Base-by-base conservation (phyloP, 64 coral and sea anemone genomes). In the Cladopsammia gracilis region DNA sequence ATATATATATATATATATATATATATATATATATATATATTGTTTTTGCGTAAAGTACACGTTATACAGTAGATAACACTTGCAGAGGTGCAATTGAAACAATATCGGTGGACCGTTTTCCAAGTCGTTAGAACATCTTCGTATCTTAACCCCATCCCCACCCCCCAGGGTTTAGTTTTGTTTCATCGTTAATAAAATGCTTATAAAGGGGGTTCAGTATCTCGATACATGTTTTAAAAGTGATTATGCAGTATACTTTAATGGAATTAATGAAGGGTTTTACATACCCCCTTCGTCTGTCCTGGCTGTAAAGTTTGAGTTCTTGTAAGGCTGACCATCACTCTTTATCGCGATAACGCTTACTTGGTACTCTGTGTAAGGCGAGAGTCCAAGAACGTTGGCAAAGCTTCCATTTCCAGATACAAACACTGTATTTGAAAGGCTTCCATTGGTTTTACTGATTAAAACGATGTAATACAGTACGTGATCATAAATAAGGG, bases 211-310 rank as follows among this genome's bases (percentile, higher is more conserved):
- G 34, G 34, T 34, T 34, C 34, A 34, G 34, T 2, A 34, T 34
- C 34, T 34, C 34, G 34, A 34, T 34, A 34, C 34, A 34, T 34
- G 2, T 34, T 34, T 34, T 34, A 34, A 34, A 34, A 34, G 34
- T 34, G 53, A 12, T 12, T 56, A 56, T 1, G 3, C 65, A 4
- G 4, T 7, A 4, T 5, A 5, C 2, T 5, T 69, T 69, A n/a
- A 69, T 25, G 8, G 2, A 26, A 6, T 23, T 9, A 25, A 25
- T 7, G 19, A 12, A 8, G 58, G 6, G 3, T 25, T 10, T 15
- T 2, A 7, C 25, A 18, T 79, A 60, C 77, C 77, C 26, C 77
- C 53, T 79, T 79, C 77, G 9, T 79, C 54, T 6, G 77, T 79
- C 54, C 10, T 6, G 25, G 25, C 52, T 60, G 77, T 79, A 10